Percentiles rank a stretch among this genome's conserved stretches.
Evolutionary conservation across 2,797 vertebrate genomes (phyloP).

Genomic region (Artibeus lituratus): DNA sequence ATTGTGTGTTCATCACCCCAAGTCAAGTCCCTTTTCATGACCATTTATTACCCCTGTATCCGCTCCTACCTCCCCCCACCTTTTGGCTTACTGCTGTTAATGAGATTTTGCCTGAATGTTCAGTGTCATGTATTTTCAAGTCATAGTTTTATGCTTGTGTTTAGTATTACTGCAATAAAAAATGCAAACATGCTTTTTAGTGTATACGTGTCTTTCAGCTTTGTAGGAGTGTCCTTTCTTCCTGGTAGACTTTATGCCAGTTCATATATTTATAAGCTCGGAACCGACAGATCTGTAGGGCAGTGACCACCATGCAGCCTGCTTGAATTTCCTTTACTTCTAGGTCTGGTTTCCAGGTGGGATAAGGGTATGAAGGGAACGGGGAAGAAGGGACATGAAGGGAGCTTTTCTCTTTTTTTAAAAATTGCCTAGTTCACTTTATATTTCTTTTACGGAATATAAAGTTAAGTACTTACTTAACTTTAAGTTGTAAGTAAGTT

Average conservation of each 20-base stretch:
- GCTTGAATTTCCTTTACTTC: neutral
- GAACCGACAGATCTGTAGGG: neutral
- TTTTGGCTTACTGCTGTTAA: neutral
- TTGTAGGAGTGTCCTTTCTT: neutral
- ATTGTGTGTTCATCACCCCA: neutral
- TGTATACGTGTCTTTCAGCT: neutral
- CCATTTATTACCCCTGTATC: neutral
- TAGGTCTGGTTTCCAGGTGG: neutral
- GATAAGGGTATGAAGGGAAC: neutral
- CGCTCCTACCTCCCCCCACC: neutral
- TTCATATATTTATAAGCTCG: neutral
- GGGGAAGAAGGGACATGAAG: neutral
- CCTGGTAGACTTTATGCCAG: neutral
- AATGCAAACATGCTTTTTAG: neutral
- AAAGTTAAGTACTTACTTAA: no score
- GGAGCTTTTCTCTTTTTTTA: neutral
- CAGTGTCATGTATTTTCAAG: neutral
- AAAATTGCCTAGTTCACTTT: neutral
- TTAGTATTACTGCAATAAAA: neutral
- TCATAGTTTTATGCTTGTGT: neutral
- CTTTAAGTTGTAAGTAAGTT: no score
- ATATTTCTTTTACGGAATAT: no score
- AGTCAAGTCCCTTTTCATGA: neutral
- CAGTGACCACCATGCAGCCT: fast-evolving
- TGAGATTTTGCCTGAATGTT: constrained; percentile 25